Evolutionary conservation across 2,888 invertebrate genomes (phyloP).

Genomic region (Hofmannophila pseudospretella): DNA sequence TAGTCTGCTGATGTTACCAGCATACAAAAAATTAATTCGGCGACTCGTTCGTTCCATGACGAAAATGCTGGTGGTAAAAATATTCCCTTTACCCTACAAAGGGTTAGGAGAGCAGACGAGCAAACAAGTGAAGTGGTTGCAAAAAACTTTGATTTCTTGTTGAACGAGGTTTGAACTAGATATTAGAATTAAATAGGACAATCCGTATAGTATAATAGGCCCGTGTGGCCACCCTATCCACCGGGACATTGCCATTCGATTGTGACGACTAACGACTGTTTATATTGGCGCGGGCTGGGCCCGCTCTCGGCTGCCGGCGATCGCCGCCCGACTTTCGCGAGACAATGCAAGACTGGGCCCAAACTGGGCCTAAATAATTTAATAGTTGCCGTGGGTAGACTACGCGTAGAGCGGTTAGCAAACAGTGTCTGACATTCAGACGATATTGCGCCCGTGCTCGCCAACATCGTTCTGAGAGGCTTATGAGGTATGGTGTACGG

Average conservation of each 20-base stretch:
- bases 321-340: constrained; percentile 50
- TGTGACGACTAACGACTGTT: constrained; percentile 67
- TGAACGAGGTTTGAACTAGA: no score
- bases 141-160: no score
- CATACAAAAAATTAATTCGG: no score
- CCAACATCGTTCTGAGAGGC: constrained; percentile 10
- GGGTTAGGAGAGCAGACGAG: no score
- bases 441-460: constrained; percentile 9
- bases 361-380: constrained; percentile 71
- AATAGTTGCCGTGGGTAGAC: constrained; percentile 50
- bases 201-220: no score
- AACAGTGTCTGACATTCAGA: constrained; percentile 33
- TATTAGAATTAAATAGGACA: no score
- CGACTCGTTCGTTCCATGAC: no score
- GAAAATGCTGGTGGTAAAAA: no score
- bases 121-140: no score
- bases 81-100: no score
- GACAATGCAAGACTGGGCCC: constrained; percentile 67
- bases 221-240: constrained; percentile 10
- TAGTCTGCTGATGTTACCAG: no score
- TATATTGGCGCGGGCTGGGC: constrained; percentile 46
- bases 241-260: constrained; percentile 46
- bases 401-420: constrained; percentile 52
- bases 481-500: constrained; percentile 10
- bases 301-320: constrained; percentile 20